Conservation (phyloP, 2,797 vertebrate species). For the Labroides dimidiatus region DNA sequence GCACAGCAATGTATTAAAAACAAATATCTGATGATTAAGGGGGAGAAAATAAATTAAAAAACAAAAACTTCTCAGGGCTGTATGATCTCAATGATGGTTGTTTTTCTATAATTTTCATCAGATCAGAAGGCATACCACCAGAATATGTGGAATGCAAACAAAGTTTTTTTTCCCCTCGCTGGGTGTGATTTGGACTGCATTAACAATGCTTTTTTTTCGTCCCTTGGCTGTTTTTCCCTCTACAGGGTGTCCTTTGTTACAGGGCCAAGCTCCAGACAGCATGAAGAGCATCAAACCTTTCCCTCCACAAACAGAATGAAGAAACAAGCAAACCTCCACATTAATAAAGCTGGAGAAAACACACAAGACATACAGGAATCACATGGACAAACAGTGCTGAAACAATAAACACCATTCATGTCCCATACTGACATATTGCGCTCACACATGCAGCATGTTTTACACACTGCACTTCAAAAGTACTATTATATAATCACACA, state of each 20-base stretch:
- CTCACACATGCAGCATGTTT: conserved; percentile 39
- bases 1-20: too few species aligned
- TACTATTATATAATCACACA: conserved; percentile 56
- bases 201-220: conserved; percentile 69
- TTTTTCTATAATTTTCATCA: conserved; percentile 34
- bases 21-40: too few species aligned
- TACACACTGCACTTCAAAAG: conserved; percentile 49
- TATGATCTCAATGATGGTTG: background rate
- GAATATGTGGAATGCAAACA: conserved; percentile 68
- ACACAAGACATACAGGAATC: conserved; percentile 10
- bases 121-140: conserved; percentile 46
- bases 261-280: conserved; percentile 66
- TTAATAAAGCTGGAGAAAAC: conserved; percentile 28
- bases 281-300: conserved; percentile 64
- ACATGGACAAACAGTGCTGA: conserved; percentile 25
- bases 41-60: too few species aligned
- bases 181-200: conserved; percentile 64
- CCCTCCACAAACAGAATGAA: conserved; percentile 61
- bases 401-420: conserved; percentile 6
- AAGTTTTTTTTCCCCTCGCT: conserved; percentile 68
- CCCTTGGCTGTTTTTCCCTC: conserved; percentile 71
- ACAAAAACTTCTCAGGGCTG: conserved; percentile 13
- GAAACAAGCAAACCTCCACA: conserved; percentile 51
- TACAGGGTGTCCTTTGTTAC: conserved; percentile 78
- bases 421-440: conserved; percentile 29